Evolutionary conservation across 2,113 vertebrate genomes (phyloP).

Genomic region (Mirza zaza): DNA sequence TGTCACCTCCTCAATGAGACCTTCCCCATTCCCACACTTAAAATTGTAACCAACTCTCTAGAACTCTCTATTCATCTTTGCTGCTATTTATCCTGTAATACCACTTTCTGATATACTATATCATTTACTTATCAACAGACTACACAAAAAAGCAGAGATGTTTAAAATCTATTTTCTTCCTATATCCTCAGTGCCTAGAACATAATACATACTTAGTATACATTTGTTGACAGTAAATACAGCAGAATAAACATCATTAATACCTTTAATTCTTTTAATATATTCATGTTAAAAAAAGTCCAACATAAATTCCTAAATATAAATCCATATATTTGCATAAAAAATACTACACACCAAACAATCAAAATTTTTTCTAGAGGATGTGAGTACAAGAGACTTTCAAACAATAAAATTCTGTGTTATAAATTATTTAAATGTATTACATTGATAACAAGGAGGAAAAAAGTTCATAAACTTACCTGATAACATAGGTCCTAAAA

Average conservation of each 20-base stretch:
- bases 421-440: background rate
- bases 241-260: background rate
- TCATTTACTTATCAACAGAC: background rate
- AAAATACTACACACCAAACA: background rate
- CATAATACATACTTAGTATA: background rate
- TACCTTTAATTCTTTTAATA: background rate
- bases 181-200: background rate
- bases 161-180: background rate
- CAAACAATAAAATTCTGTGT: background rate
- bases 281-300: background rate
- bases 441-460: background rate
- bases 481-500: slow-evolving; percentile 98
- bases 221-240: background rate
- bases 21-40: background rate
- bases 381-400: background rate
- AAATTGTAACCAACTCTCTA: background rate
- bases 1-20: background rate
- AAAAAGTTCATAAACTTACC: slow-evolving; percentile 84
- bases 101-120: background rate
- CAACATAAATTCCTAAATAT: slow-evolving; percentile 31
- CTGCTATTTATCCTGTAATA: background rate
- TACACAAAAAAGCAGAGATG: background rate
- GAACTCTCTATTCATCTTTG: background rate
- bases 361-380: background rate
- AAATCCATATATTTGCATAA: background rate